A percentile compares a stretch with the other conserved stretches of the same genome.
Evolutionary conservation across 2,797 vertebrate genomes (phyloP).

Genomic region (Helicolenus hilgendorfi): DNA sequence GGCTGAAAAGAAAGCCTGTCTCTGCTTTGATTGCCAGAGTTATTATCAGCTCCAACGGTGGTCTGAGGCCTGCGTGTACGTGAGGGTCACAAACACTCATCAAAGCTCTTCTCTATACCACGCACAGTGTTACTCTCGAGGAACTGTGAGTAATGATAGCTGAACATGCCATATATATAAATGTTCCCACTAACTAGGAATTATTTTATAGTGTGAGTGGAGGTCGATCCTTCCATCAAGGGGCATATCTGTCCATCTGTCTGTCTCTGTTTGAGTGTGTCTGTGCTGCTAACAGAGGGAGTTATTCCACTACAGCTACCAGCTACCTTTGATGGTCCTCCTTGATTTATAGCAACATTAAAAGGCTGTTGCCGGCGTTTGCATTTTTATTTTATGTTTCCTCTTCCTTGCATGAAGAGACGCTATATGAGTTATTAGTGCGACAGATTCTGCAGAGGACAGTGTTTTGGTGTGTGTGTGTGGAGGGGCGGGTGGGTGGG

Average conservation of each 20-base stretch:
- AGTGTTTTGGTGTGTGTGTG: conserved; percentile 45
- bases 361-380: conserved; percentile 76
- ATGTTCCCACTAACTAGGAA: not conserved
- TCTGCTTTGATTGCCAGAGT: conserved; percentile 46
- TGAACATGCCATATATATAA: not conserved
- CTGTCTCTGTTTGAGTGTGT: not conserved
- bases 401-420: conserved; percentile 74
- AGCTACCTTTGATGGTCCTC: conserved; percentile 71
- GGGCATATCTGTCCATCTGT: not conserved
- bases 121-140: not conserved
- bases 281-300: conserved; percentile 37
- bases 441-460: conserved; percentile 62
- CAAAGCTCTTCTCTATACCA: conserved; percentile 17
- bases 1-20: conserved; percentile 61
- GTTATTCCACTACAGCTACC: conserved; percentile 51
- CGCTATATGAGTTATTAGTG: conserved; percentile 75
- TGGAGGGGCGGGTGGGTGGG: conserved; percentile 1
- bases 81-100: conserved; percentile 30
- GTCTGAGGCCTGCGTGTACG: conserved; percentile 35
- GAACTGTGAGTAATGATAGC: conserved; percentile 3
- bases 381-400: conserved; percentile 83
- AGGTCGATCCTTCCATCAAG: not conserved
- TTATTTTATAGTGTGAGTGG: not conserved
- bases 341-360: conserved; percentile 84
- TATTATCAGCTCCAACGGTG: conserved; percentile 60